phyloP scores from a whole-genome alignment of 1,140 invertebrate genomes.

The Panulirus ornatus region DNA sequence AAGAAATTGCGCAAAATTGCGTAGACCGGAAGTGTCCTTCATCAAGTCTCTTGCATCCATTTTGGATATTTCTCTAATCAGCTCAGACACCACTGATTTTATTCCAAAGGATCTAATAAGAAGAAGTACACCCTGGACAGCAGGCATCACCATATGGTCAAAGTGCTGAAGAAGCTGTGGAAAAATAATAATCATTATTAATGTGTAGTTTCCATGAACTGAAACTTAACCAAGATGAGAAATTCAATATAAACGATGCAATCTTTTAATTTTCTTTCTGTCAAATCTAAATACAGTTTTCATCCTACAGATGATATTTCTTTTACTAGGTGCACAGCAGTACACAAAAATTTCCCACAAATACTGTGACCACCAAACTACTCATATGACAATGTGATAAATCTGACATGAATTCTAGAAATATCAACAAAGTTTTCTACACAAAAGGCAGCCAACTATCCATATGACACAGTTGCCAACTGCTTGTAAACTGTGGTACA shows the following conservation, averaged over 20 bases:
- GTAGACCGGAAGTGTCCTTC: conserved; percentile 81
- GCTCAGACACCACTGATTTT: conserved; percentile 84
- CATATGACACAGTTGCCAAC: too few species aligned
- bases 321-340: too few species aligned
- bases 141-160: conserved; percentile 84
- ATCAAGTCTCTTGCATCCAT: conserved; percentile 80
- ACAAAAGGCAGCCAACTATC: too few species aligned
- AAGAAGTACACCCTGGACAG: conserved; percentile 84
- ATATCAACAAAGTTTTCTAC: too few species aligned
- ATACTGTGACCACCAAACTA: too few species aligned
- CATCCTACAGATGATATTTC: too few species aligned
- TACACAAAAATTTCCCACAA: too few species aligned
- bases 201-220: not conserved
- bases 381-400: too few species aligned
- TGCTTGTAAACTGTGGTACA: too few species aligned
- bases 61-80: conserved; percentile 86
- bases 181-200: conserved; percentile 63
- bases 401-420: too few species aligned
- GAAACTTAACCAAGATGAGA: not conserved
- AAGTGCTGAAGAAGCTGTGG: conserved; percentile 85
- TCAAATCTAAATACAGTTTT: too few species aligned
- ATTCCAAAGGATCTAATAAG: conserved; percentile 83
- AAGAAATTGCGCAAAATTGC: conserved; percentile 84
- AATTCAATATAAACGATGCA: not conserved
- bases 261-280: too few species aligned